Evolutionary conservation across 2,888 invertebrate genomes (phyloP), one percentile per base, ranked within the genome.

Genomic region (Halictus ligatus): DNA sequence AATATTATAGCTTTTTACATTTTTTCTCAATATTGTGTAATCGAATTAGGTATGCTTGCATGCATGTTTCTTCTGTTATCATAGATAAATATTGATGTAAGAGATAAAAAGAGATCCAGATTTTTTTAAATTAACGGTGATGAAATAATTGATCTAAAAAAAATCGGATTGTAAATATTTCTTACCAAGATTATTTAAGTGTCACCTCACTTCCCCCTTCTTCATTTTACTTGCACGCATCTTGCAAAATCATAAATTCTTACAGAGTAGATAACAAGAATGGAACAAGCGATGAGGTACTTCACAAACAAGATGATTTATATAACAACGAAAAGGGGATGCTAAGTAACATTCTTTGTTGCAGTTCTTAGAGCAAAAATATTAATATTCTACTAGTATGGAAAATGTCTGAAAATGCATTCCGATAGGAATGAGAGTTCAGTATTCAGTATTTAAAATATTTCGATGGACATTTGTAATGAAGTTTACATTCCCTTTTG

Each of bases 91-190:
- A 25, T 80, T 35, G 21, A 84, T 73, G 83, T 40, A 54, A 72
- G 79, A 89, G 91, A 90, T 90, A 92, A 92, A 93, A 89, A 80
- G 91, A 90, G 90, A 91, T 91, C 94, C 94, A 94, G 75, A 92
- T 92, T 94, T 95, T 95, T 89, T 94, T 94, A 94, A 94, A 92
- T 92, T 92, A 91, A 91, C 92, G 92, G 81, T 89, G 94, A 95
- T 92, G 94, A 94, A 92, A 91, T 94, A 93, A 92, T 94, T 90
- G 93, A 94, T 92, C 92, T 95, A 91, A 94, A 93, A 78, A 94
- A 6, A 25, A 29, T 7, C 92, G 91, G 93, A 92, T 90, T 94
- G 91, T 95, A 94, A 89, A 82, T 77, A 75, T 54, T 79, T 78
- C n/a, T 60, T 84, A 21, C 76, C 83, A 75, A 75, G 80, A 69